Evolutionary conservation across 2,797 vertebrate species (phyloP), one percentile per base, ranked within the genome.

Genomic region (Danio aesculapii): DNA sequence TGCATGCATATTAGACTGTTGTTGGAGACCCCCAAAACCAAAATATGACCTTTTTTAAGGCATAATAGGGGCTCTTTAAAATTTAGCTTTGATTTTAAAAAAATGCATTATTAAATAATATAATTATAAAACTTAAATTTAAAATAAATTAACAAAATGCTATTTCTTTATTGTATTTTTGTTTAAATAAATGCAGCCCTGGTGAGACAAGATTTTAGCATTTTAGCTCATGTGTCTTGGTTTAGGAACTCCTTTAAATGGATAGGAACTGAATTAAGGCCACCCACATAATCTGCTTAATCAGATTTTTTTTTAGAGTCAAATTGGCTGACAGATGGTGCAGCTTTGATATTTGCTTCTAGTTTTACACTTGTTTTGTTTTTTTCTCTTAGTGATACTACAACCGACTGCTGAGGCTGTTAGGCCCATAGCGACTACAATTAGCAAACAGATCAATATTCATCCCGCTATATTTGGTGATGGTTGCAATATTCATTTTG

Each of bases 401-500:
- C 30, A 52, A 44, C 52, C 41, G 19, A 62, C 75, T 68, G 75
- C 58, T 47, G 52, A 58, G 19, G 17, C 19, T 47, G 71, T 13
- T 57, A 66, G 46, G 6, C 62, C 50, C 75, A 67, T 67, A 57
- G 41, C 8, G 39, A 49, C 16, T 72, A 57, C 50, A 66, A 21
- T 73, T 73, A 30, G 52, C 30, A 30, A 69, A 75, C 14, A 12
- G 11, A 50, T 57, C 19, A 30, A 7, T 49, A 44, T 58, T 13
- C 39, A 55, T 19, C 16, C 52, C 1, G 52, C 66, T 71, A 52
- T 30, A 73, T 67, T 67, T 39, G 44, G 57, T 66, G 17, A 68
- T 49, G 64, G 55, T 47, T 87, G 21, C 59, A 77, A 80, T 83
- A 80, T 80, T 80, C 14, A 82, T 50, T 17, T 6, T 76, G 52